A percentile compares a stretch with the other conserved stretches of the same genome.
Conservation (phyloP, 2,888 invertebrate species). For the Nephrotoma guestfalica region DNA sequence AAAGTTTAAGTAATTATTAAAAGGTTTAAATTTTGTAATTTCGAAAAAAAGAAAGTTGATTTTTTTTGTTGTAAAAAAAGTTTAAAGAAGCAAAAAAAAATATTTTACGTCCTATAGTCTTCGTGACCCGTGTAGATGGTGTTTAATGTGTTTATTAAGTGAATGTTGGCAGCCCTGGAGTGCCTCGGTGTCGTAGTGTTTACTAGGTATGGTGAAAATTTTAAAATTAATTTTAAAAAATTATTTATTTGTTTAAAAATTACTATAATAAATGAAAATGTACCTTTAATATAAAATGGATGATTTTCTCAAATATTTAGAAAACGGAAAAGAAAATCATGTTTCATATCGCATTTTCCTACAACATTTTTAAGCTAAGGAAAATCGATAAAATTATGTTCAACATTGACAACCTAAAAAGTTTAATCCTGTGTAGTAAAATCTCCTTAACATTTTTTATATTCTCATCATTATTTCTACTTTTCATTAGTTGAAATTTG, state of each 20-base stretch:
- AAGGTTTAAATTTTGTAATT: neutral
- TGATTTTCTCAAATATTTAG: neutral
- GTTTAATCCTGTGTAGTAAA: neutral
- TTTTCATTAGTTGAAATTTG: neutral
- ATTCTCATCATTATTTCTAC: neutral
- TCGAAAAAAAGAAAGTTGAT: neutral
- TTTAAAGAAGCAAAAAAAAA: slow-evolving; percentile 1
- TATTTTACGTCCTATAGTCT: neutral
- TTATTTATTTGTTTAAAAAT: neutral
- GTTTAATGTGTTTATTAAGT: slow-evolving; percentile 19
- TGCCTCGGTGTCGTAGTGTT: slow-evolving; percentile 35
- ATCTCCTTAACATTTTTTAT: neutral
- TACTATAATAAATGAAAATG: neutral
- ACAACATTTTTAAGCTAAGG: neutral
- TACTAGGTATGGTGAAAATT: slow-evolving; percentile 27
- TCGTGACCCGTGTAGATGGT: slow-evolving; percentile 14
- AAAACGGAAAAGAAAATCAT: neutral
- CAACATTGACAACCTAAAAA: neutral
- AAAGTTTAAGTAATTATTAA: neutral
- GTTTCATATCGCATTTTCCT: neutral
- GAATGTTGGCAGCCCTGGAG: slow-evolving; percentile 37
- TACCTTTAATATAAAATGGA: neutral
- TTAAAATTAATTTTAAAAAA: neutral
- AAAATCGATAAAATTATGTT: neutral
- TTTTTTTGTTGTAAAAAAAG: neutral